phyloP scores from a whole-genome alignment of 2,888 invertebrate species.

The Drosophila vallismaia region DNA sequence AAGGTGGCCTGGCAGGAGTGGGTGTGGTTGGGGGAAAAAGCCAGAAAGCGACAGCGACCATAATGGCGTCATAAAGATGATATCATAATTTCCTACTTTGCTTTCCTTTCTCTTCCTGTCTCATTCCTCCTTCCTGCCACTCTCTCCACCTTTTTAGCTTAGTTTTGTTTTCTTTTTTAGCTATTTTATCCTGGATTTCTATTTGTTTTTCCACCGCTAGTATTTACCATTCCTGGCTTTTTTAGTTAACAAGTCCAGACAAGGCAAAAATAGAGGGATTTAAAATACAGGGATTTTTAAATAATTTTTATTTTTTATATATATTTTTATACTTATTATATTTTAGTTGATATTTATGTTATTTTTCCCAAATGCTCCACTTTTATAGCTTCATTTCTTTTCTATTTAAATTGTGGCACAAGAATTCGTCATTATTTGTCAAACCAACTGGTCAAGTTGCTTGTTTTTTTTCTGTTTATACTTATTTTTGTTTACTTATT shows the following conservation, averaged over 20 bases:
- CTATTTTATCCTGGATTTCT: constrained; percentile 25
- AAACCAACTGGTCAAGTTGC: constrained; percentile 17
- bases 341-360: not conserved
- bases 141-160: constrained; percentile 10
- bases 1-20: not conserved
- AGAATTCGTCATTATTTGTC: constrained; percentile 67
- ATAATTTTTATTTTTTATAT: not conserved
- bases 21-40: constrained; percentile 13
- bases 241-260: constrained; percentile 3
- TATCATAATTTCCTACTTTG: constrained; percentile 75
- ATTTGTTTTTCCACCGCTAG: constrained; percentile 47
- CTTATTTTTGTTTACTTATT: not conserved
- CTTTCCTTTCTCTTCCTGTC: constrained; percentile 49
- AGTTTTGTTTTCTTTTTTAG: constrained; percentile 39
- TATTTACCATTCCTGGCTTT: constrained; percentile 53
- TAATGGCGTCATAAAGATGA: constrained; percentile 77
- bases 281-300: too few species aligned
- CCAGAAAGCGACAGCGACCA: constrained; percentile 52
- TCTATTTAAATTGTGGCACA: constrained; percentile 56
- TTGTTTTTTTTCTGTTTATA: not conserved
- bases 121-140: constrained; percentile 22
- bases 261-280: too few species aligned
- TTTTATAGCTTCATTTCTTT: constrained; percentile 20
- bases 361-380: not conserved
- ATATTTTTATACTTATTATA: not conserved